These are phyloP conservation scores for Lepilemur septentrionalis DNA, from an alignment of 2,797 vertebrate species.

Conservation along the genomic window DNA sequence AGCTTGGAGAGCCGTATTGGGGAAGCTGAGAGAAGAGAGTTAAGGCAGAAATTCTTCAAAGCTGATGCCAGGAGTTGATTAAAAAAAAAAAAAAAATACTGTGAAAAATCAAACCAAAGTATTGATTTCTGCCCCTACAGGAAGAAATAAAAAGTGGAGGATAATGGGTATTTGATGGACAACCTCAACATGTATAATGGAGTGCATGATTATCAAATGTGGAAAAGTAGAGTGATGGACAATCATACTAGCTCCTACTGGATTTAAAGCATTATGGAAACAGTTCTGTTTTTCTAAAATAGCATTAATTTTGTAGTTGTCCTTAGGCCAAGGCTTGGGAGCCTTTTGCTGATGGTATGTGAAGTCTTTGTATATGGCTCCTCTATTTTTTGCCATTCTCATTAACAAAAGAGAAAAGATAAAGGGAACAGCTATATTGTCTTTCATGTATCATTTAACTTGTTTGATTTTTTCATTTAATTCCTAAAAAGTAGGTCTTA, in stretches of 20 bases:
- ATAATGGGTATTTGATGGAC: not conserved
- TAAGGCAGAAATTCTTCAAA: not conserved
- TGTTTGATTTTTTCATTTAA: not conserved
- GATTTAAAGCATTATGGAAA: not conserved
- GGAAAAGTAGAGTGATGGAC: not conserved
- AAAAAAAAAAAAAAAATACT: not conserved
- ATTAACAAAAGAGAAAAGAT: not conserved
- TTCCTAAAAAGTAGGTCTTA: not conserved
- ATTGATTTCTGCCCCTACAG: not conserved
- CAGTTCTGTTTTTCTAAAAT: not conserved
- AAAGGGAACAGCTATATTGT: not conserved
- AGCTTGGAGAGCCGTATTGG: not conserved
- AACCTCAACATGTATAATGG: not conserved
- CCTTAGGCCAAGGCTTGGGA: not conserved
- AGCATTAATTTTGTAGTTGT: not conserved
- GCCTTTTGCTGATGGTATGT: not conserved
- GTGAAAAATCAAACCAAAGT: not conserved
- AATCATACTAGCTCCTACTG: not conserved
- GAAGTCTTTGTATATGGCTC: not conserved
- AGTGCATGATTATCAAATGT: not conserved
- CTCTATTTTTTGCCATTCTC: not conserved
- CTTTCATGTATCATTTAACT: not conserved
- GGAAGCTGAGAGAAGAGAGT: not conserved
- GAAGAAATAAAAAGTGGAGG: slow-evolving; percentile 17
- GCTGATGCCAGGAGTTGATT: not conserved